A percentile compares a stretch with the other conserved stretches of the same genome.
Conservation (phyloP, 2,888 invertebrate species). For the Flabesymbios commensalis region DNA sequence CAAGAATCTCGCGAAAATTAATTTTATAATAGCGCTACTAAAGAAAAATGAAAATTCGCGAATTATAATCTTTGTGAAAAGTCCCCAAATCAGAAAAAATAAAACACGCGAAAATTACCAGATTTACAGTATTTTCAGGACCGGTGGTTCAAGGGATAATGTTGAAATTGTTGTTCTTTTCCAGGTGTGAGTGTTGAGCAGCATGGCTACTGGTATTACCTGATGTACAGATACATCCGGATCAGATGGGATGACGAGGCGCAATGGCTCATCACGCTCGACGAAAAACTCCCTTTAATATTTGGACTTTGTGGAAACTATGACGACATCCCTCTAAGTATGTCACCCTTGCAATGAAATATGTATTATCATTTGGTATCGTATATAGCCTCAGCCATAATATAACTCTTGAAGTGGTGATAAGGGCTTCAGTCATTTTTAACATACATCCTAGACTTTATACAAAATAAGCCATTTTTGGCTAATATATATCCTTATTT, state of each 20-base stretch:
- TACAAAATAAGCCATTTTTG: conserved; percentile 2
- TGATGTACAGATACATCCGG: conserved; percentile 27
- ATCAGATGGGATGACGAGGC: conserved; percentile 32
- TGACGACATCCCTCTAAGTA: conserved; percentile 28
- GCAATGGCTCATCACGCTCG: conserved; percentile 24
- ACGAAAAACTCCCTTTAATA: conserved; percentile 14
- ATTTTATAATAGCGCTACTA: too few species aligned
- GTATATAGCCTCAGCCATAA: too few species aligned
- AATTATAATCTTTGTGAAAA: too few species aligned
- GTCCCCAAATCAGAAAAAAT: neutral
- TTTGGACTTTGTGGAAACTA: conserved; percentile 33
- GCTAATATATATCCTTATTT: neutral
- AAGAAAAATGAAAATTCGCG: too few species aligned
- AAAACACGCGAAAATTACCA: too few species aligned
- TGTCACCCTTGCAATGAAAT: too few species aligned
- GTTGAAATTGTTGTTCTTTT: neutral
- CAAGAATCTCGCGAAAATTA: too few species aligned
- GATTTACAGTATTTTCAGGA: too few species aligned
- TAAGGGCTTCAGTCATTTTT: neutral
- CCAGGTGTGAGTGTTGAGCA: conserved; percentile 21
- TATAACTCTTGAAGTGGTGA: neutral
- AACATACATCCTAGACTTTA: neutral
- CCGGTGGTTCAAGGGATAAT: neutral
- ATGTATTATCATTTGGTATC: too few species aligned
- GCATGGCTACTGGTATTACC: conserved; percentile 16